phyloP scores from a whole-genome alignment of 2,797 vertebrate genomes.

The Tangara arthus region DNA sequence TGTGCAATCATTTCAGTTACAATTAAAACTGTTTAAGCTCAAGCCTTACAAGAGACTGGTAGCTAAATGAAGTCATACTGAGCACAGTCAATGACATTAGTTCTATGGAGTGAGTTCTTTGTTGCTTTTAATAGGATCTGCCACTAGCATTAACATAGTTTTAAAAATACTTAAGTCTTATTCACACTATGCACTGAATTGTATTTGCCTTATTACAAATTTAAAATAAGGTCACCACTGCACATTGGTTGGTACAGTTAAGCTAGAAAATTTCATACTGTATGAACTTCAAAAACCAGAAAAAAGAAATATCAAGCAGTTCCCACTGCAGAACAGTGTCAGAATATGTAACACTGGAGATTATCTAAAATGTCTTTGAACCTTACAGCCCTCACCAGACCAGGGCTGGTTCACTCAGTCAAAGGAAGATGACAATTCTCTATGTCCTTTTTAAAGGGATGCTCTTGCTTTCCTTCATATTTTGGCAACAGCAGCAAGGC shows the following conservation, averaged over 20 bases:
- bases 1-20: neutral
- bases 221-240: neutral
- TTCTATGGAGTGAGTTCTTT: neutral
- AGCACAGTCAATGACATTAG: neutral
- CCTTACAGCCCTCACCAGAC: neutral
- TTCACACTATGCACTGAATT: neutral
- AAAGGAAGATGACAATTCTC: neutral
- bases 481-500: neutral
- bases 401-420: neutral
- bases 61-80: conserved; percentile 24
- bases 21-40: neutral
- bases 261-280: neutral
- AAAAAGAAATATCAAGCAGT: neutral
- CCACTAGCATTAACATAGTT: neutral
- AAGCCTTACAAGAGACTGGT: neutral
- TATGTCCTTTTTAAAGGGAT: neutral
- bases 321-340: neutral
- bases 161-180: neutral
- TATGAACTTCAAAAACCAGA: neutral
- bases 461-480: neutral
- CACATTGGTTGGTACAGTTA: neutral
- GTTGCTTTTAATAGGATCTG: neutral
- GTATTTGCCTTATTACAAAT: neutral
- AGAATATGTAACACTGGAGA: neutral
- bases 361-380: neutral